Evolutionary conservation across 2,888 invertebrate genomes (phyloP), one percentile per base, ranked within the genome.

Genomic region (Notocelia uddmanniana): DNA sequence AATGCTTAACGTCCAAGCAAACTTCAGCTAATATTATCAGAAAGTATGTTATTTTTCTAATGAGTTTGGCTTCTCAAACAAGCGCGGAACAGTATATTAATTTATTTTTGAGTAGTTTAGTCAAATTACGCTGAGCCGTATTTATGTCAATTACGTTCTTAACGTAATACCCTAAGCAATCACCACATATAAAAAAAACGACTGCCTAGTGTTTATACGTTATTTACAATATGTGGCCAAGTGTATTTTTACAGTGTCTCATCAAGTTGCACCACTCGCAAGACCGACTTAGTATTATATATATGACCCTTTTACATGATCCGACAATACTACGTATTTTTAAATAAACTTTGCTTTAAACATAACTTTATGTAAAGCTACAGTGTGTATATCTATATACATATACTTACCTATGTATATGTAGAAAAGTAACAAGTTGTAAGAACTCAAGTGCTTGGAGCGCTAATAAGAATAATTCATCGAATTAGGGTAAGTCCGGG

Each of bases 211-310:
- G 79, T 76, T 77, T 75, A 23, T 64, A 52, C 68, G 73, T 77
- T 84, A 83, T 83, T 81, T 85, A 85, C 83, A 85, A 77, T 77
- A 79, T 79, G 76, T 78, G 83, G 76, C 80, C 73, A 79, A 76
- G 78, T 79, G 81, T 82, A 80, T 78, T 73, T 81, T 69, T 83
- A 83, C 81, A 83, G 83, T 83, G 81, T 80, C 76, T 52, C 52
- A 63, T 62, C 73, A 59, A 52, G 52, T 64, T 58, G 55, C 59
- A 59, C 54, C 59, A 60, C 63, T 54, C 48, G 69, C 45, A 48
- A 73, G 60, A 73, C 60, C 23, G 45, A 68, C 3, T 34, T 69
- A 73, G 73, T 59, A 73, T 68, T 73, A 64, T 69, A 69, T 45
- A 69, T 19, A 52, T 11, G 23, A 54, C 26, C 48, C 31, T 58